These are phyloP conservation scores for Ladona fulva DNA, from an alignment of 1,140 invertebrate genomes.

Conservation along the genomic window DNA sequence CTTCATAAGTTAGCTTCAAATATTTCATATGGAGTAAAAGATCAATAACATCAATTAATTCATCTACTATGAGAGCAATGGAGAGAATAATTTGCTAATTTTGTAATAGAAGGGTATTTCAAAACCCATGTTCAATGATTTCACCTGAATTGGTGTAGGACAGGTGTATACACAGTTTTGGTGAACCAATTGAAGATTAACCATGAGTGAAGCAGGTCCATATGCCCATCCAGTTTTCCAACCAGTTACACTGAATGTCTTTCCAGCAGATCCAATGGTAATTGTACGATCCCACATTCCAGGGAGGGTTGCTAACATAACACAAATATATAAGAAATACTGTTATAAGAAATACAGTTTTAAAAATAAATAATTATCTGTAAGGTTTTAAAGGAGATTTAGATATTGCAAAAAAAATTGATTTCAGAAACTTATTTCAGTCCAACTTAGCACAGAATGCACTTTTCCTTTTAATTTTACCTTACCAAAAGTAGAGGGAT, in stretches of 20 bases:
- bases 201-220: constrained; percentile 68
- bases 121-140: constrained; percentile 11
- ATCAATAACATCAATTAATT: no score
- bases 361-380: not conserved
- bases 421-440: no score
- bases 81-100: no score
- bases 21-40: no score
- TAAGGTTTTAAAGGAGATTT: no score
- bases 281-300: constrained; percentile 98
- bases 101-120: no score
- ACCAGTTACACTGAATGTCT: constrained; percentile 95
- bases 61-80: no score
- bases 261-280: constrained; percentile 94
- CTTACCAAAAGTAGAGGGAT: no score
- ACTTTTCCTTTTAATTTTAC: no score
- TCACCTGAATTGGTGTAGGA: constrained; percentile 68
- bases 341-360: constrained; percentile 11
- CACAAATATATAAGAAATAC: constrained; percentile 19
- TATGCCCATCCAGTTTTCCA: constrained; percentile 98
- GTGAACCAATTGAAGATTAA: constrained; percentile 77
- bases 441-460: no score
- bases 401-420: no score
- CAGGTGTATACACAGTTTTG: constrained; percentile 92
- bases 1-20: no score
- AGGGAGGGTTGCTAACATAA: constrained; percentile 69